Evolutionary conservation across 1,140 invertebrate species (phyloP).

Genomic region (Palaemon carinicauda): DNA sequence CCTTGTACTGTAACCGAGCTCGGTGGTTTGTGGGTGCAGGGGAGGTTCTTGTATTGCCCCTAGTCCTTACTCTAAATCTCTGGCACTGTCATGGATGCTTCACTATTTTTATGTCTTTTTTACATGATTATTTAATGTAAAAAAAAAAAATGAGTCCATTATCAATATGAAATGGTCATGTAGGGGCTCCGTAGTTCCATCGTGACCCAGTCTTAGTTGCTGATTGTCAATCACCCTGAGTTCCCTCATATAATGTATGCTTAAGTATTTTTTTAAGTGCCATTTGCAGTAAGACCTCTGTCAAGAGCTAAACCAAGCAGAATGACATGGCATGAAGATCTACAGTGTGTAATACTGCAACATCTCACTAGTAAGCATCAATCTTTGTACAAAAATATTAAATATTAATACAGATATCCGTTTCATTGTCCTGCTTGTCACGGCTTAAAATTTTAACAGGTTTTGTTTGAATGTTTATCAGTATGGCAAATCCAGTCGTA

Average conservation of each 20-base stretch:
- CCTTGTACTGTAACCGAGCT: conserved; percentile 23
- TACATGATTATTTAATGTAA: conserved; percentile 51
- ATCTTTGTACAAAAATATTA: conserved; percentile 58
- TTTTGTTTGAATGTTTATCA: neutral
- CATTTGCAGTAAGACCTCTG: conserved; percentile 55
- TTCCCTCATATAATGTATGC: conserved; percentile 54
- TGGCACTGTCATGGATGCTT: conserved; percentile 52
- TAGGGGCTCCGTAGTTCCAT: conserved; percentile 44
- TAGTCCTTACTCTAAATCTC: conserved; percentile 54
- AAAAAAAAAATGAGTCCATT: conserved; percentile 34
- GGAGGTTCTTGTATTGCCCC: conserved; percentile 50
- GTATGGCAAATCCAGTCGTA: neutral
- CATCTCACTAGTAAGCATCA: conserved; percentile 53
- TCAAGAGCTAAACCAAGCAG: conserved; percentile 51
- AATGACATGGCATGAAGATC: conserved; percentile 53
- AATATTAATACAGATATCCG: conserved; percentile 40
- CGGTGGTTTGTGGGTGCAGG: conserved; percentile 45
- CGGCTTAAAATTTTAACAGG: neutral
- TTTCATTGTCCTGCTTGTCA: neutral
- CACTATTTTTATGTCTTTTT: conserved; percentile 57
- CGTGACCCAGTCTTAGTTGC: conserved; percentile 47
- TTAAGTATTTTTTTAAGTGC: conserved; percentile 56
- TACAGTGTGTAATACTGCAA: conserved; percentile 53
- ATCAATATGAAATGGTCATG: conserved; percentile 42
- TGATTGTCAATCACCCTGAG: conserved; percentile 41